A percentile compares a stretch with the other conserved stretches of the same genome.
phyloP scores from a whole-genome alignment of 2,797 vertebrate genomes.

The Microctenopoma lineatum region DNA sequence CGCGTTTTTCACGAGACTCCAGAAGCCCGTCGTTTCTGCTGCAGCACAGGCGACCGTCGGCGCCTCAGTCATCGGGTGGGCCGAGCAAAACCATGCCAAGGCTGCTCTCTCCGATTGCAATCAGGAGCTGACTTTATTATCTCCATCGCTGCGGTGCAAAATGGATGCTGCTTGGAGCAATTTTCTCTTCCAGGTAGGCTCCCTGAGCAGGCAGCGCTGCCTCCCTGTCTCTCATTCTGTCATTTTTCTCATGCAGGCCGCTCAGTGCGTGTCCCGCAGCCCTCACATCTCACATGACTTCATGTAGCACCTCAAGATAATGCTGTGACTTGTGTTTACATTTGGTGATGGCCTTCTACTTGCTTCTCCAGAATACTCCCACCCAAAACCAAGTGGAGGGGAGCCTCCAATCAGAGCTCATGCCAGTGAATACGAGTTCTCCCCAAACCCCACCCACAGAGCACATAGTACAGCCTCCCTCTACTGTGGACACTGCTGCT shows the following conservation, averaged over 20 bases:
- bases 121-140: constrained; percentile 77
- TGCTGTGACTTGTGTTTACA: constrained; percentile 76
- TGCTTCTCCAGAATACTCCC: constrained; percentile 86
- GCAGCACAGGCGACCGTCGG: constrained; percentile 47
- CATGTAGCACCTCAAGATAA: constrained; percentile 57
- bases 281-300: constrained; percentile 40
- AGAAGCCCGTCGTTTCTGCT: constrained; percentile 40
- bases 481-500: constrained; percentile 89
- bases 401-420: constrained; percentile 91
- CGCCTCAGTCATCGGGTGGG: constrained; percentile 39
- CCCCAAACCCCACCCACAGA: constrained; percentile 85
- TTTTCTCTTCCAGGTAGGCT: constrained; percentile 88
- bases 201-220: constrained; percentile 14
- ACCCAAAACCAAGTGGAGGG: constrained; percentile 88
- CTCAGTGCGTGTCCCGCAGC: constrained; percentile 26
- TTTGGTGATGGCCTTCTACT: constrained; percentile 81
- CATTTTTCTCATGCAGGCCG: constrained; percentile 10
- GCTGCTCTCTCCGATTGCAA: constrained; percentile 57
- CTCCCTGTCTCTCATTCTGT: constrained; percentile 1
- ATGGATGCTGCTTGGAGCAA: constrained; percentile 89
- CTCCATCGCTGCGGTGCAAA: constrained; percentile 81
- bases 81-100: constrained; percentile 67
- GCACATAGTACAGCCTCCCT: constrained; percentile 85
- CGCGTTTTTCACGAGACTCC: constrained; percentile 49
- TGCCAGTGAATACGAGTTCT: constrained; percentile 87